Evolutionary conservation across 2,113 vertebrate genomes (phyloP), one percentile per base, ranked within the genome.

Genomic region (Platycercus adscitus): DNA sequence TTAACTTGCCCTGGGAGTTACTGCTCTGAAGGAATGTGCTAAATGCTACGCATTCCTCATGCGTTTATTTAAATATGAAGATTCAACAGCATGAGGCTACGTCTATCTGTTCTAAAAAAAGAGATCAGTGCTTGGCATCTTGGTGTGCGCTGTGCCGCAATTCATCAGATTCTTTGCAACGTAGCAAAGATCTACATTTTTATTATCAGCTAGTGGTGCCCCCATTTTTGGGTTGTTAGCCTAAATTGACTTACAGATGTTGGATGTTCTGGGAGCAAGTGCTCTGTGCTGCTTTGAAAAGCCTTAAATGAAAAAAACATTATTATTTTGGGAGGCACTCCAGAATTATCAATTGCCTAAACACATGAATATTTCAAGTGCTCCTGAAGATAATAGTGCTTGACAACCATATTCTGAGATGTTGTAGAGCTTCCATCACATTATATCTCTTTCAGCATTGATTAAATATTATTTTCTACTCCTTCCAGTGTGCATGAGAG

Each of bases 81-180:
- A 93, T 90, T 90, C 94, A 94, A 86, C 88, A 96, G 95, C 90
- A 91, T 76, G 83, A 86, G 77, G 26, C 69, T 95, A 72, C 83
- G 92, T 96, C 88, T 97, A 93, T 96, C 88, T 97, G 95, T 92
- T 96, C 73, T 72, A n/a, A 75, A 81, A 91, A 91, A 79, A 89
- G n/a, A 72, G 10, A 91, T 79, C 65, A 76, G 77, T 53, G 65
- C 56, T 71, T 84, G 81, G 88, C 73, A 91, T 93, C 80, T 93
- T 86, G 65, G 56, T 88, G 69, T 55, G 55, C 0, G 0, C 60
- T 71, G 37, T 55, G 29, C 52, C 86, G 41, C 82, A 55, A 31
- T 90, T 78, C 11, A 79, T 89, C 44, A 86, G 52, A 86, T 68
- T 88, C 82, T 65, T 88, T 79, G 61, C 56, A 81, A 49, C 35